Percentiles rank a stretch among this genome's conserved stretches.
These are phyloP conservation scores for Lucilia sericata DNA, from an alignment of 1,140 invertebrate species.

Conservation along the genomic window DNA sequence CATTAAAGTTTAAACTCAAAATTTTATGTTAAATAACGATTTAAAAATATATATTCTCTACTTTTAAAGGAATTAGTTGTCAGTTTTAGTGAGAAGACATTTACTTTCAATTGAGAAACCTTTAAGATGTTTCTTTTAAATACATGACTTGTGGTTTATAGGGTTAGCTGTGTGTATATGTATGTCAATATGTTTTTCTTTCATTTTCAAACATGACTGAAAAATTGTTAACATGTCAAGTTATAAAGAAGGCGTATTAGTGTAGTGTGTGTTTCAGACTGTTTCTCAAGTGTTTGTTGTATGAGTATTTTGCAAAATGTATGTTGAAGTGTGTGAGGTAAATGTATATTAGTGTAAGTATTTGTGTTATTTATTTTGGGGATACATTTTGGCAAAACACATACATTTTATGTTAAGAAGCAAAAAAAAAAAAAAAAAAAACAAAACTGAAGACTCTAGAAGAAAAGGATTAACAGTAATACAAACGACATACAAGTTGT, in stretches of 20 bases:
- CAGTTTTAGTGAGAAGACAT: too few relatives aligned
- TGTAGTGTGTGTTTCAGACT: not conserved
- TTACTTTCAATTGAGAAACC: too few relatives aligned
- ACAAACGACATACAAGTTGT: constrained; percentile 5
- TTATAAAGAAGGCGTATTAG: not conserved
- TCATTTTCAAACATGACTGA: constrained; percentile 25
- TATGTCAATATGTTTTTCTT: not conserved
- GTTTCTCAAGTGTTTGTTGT: not conserved
- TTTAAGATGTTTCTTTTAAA: too few relatives aligned
- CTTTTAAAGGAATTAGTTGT: too few relatives aligned
- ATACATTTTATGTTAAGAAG: not conserved
- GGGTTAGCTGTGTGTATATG: not conserved
- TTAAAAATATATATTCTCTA: too few relatives aligned
- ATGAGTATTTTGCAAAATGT: not conserved
- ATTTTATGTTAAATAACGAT: too few relatives aligned
- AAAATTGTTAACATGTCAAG: constrained; percentile 37
- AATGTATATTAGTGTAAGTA: not conserved
- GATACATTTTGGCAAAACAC: not conserved
- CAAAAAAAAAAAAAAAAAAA: not conserved
- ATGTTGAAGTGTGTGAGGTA: too few relatives aligned
- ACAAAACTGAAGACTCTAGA: not conserved
- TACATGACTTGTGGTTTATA: too few relatives aligned
- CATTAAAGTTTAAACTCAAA: too few relatives aligned
- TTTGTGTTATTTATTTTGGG: constrained; percentile 16
- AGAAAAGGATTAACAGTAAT: not conserved